Base-by-base conservation (phyloP, 2,797 vertebrate genomes). In the Cottoperca gobio region DNA sequence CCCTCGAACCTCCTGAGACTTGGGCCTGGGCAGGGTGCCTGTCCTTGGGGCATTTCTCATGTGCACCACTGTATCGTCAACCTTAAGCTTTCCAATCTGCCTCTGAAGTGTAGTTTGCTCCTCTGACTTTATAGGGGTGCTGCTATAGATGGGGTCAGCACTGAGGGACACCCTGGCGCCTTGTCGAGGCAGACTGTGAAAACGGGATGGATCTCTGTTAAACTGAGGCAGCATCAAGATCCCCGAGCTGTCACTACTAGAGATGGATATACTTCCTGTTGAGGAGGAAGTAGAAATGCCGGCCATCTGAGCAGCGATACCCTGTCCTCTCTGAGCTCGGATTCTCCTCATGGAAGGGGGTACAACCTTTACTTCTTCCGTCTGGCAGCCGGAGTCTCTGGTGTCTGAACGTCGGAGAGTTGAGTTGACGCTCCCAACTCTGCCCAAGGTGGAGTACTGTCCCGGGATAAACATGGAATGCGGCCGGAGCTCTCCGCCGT, bases 261-360 rank as follows among this genome's bases (percentile, higher is more conserved):
- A 83, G 86, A 96, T 89, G 0, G 97, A 97, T 93, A 99, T 96
- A 81, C 97, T 98, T 80, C 96, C 97, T 2, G 94, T 92, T 0
- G 95, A 95, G 16, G 97, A 97, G 39, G 97, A 98, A 78, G 93
- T 91, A 0, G 97, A 96, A 69, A 99, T 94, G 54, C 96, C 96
- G 6, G 96, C 95, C 95, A 98, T 97, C 91, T 98, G 97, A 74
- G 97, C 96, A 0, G 98, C 97, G 17, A 99, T 98, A 42, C 98
- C 97, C 68, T 99, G 97, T 57, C 98, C 98, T 69, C 96, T 96
- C 86, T 99, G 97, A 0, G 98, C 97, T 26, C 98, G 92, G 86
- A 99, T 99, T 83, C 98, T 96, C 71, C 98, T 95, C 93, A 99
- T 92, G 0, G 98, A 99, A 11, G 98, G 98, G 0, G 98, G 98